phyloP scores from a whole-genome alignment of 2,113 vertebrate genomes.

The Nyctibius bracteatus region DNA sequence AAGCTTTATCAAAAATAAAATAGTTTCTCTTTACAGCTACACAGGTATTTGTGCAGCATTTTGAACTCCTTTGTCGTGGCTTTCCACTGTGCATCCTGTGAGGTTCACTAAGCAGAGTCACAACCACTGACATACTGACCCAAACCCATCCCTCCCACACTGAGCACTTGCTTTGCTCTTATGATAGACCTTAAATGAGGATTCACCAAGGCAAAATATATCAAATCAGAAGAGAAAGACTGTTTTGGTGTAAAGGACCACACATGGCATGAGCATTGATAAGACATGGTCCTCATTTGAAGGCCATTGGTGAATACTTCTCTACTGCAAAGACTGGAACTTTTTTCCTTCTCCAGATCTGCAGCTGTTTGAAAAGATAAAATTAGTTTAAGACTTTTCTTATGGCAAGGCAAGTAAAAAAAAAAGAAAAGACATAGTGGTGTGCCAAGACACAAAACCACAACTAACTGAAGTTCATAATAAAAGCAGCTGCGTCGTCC shows the following conservation, averaged over 20 bases:
- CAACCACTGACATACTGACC: fast-evolving
- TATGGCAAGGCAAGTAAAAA: slow-evolving; percentile 64
- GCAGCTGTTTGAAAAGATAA: slow-evolving; percentile 74
- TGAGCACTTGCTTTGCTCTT: not conserved
- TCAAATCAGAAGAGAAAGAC: not conserved
- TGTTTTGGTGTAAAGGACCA: not conserved
- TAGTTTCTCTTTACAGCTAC: not conserved
- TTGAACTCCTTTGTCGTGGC: not conserved
- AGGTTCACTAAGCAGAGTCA: not conserved
- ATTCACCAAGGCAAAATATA: not conserved
- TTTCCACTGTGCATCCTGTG: not conserved
- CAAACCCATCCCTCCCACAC: not conserved
- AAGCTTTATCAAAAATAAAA: not conserved
- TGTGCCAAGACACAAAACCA: slow-evolving; percentile 70
- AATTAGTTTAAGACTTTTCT: slow-evolving; percentile 73
- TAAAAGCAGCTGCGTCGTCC: slow-evolving; percentile 61
- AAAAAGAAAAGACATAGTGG: slow-evolving; percentile 70
- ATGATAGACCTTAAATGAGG: not conserved
- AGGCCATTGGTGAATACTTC: slow-evolving; percentile 60
- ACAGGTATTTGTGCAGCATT: not conserved
- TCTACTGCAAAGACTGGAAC: not conserved
- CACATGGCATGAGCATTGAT: not conserved
- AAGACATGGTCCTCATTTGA: not conserved
- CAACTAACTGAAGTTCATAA: slow-evolving; percentile 61
- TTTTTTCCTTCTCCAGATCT: slow-evolving; percentile 49